Percentiles rank a stretch among this genome's conserved stretches.
Evolutionary conservation across 2,113 vertebrate species (phyloP).

Genomic region (Platichthys flesus): DNA sequence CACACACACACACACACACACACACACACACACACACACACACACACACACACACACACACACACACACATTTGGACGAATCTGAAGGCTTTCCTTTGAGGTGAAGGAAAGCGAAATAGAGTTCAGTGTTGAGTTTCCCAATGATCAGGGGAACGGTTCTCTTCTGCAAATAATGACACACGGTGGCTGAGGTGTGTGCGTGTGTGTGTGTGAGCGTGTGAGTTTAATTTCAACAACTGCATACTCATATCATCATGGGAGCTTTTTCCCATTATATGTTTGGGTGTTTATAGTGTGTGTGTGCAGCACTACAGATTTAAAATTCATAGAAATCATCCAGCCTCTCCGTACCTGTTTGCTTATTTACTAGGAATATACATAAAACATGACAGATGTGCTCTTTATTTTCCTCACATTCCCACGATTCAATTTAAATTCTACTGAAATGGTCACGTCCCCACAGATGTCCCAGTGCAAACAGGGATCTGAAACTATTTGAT

Average conservation of each 20-base stretch:
- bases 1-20: background rate
- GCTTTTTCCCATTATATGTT: constrained; percentile 7
- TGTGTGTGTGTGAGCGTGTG: background rate
- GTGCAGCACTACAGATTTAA: constrained; percentile 49
- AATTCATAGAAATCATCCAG: constrained; percentile 72
- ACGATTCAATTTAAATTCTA: constrained; percentile 52
- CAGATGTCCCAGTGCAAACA: constrained; percentile 20
- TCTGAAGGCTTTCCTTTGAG: constrained; percentile 52
- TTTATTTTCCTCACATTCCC: constrained; percentile 45
- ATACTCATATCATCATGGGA: constrained; percentile 34
- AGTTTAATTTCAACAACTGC: constrained; percentile 48
- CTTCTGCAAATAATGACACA: constrained; percentile 38
- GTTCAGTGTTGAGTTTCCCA: constrained; percentile 53
- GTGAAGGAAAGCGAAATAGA: constrained; percentile 37
- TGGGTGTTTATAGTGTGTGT: constrained; percentile 19
- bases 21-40: background rate
- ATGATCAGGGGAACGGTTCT: constrained; percentile 49
- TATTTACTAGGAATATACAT: constrained; percentile 67
- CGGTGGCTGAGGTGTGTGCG: constrained; percentile 10
- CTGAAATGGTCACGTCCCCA: constrained; percentile 4
- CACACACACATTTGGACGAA: constrained; percentile 39
- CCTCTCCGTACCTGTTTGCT: constrained; percentile 66
- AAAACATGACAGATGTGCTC: constrained; percentile 64
- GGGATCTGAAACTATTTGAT: constrained; percentile 9
- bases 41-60: too few relatives aligned